phyloP scores from a whole-genome alignment of 64 coral and sea anemone genomes.

The Montipora foliosa region DNA sequence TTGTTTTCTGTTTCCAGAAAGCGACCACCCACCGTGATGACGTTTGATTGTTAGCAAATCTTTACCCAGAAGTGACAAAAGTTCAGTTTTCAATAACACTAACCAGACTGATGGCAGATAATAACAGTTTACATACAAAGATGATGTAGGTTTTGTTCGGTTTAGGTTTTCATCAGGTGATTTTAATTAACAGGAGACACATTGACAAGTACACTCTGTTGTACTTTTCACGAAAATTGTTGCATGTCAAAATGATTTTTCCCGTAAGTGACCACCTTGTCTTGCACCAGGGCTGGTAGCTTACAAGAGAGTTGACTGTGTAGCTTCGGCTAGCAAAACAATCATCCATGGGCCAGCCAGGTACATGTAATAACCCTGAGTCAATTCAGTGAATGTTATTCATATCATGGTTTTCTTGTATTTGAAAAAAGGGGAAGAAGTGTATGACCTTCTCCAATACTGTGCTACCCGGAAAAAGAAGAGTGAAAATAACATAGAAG shows the following conservation, averaged over 20 bases:
- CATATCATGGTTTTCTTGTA: neutral
- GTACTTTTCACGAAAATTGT: neutral
- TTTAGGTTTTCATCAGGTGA: constrained; percentile 9
- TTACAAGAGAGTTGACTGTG: neutral
- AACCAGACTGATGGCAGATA: neutral
- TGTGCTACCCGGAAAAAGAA: neutral
- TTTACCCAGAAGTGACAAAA: constrained; percentile 49
- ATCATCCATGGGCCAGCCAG: too few relatives aligned
- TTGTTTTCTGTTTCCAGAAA: constrained; percentile 39
- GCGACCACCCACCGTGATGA: constrained; percentile 34
- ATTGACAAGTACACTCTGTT: neutral
- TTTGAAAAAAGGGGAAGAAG: constrained; percentile 15
- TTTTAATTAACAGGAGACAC: neutral
- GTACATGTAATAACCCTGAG: too few relatives aligned
- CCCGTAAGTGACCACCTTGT: neutral
- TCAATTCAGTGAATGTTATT: too few relatives aligned
- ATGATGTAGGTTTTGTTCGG: constrained; percentile 17
- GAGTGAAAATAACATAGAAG: constrained; percentile 48
- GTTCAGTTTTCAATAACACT: constrained; percentile 45
- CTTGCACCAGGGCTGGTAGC: neutral
- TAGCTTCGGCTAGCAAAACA: neutral
- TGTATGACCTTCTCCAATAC: constrained; percentile 24
- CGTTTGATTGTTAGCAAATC: constrained; percentile 36
- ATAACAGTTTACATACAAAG: neutral
- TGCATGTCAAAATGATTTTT: neutral